A percentile compares a stretch with the other conserved stretches of the same genome.
Evolutionary conservation across 2,797 vertebrate genomes (phyloP).

Genomic region (Phyllotis vaccarum): DNA sequence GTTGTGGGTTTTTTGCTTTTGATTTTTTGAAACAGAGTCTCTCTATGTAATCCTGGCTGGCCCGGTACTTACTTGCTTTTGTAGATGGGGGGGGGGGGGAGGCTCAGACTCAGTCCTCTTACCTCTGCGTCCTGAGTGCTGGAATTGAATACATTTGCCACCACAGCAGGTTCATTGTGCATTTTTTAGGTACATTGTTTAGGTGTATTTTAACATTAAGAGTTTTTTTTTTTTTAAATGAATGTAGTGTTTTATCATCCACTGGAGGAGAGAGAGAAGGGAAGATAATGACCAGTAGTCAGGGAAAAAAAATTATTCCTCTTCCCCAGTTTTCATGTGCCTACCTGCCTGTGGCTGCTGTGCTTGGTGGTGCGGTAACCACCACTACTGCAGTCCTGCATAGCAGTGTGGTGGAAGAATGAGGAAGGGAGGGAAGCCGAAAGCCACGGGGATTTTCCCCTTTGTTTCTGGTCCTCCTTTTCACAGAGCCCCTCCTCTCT

Average conservation of each 20-base stretch:
- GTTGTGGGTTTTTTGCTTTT: not conserved
- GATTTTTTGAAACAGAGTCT: not conserved
- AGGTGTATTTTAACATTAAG: not conserved
- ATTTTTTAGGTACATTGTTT: not conserved
- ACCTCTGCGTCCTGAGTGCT: too few species aligned
- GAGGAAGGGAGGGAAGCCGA: not conserved
- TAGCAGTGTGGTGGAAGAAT: not conserved
- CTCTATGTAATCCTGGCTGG: not conserved
- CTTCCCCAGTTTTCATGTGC: not conserved
- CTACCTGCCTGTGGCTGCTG: not conserved
- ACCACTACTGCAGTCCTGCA: not conserved
- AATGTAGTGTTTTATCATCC: not conserved
- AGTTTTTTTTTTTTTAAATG: not conserved
- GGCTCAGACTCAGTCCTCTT: too few species aligned
- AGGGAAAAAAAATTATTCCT: not conserved
- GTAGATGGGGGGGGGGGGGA: too few species aligned
- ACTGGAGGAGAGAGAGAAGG: not conserved
- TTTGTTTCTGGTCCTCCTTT: slow-evolving; percentile 33
- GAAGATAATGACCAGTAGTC: not conserved
- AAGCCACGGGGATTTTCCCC: not conserved
- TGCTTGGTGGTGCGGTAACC: not conserved
- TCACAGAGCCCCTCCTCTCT: not conserved
- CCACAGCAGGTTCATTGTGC: too few species aligned
- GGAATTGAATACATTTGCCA: too few species aligned
- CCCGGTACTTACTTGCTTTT: not conserved